Evolutionary conservation across 2,888 invertebrate genomes (phyloP), one percentile per base, ranked within the genome.

Genomic region (Scotopteryx bipunctaria): DNA sequence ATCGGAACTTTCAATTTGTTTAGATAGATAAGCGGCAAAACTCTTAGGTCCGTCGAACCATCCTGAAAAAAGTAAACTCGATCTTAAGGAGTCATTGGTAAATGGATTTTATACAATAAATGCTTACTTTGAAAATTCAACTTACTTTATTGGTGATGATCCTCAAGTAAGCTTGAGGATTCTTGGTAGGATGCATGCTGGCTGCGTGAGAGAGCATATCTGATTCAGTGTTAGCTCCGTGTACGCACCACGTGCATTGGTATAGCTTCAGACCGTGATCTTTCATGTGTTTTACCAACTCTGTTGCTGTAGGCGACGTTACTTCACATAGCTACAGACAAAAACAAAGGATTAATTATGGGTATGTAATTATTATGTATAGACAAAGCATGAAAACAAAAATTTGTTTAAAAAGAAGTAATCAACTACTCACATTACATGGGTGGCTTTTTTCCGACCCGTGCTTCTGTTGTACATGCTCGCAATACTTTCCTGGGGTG

Each of bases 241-340:
- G 68, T 0, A 82, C 69, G 51, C 91, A 91, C 77, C 85, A 86
- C 0, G 83, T 73, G 59, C 91, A 91, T 65, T 82, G 89, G 53
- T 86, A 89, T 42, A 86, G 55, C 53, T 74, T 83, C n/a, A 91
- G 52, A 0, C 76, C 81, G 57, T 92, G 92, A 1, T 16, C 33
- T 55, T 77, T 81, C 61, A 85, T 66, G 54, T 87, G 90, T 11
- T 71, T 61, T 3, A 83, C 48, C 27, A 92, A 60, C 8, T 84
- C 85, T 0, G 61, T 11, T 0, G 76, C 59, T 1, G 76, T 74
- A 0, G 69, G 51, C 3, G 61, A 48, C 8, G 58, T 56, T 1
- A 54, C 25, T 0, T 63, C 19, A 54, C 89, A 89, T 0, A 77
- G 46, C 89, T 88, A 69, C 21, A 5, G 11, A 1, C n/a, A 75